Conservation (phyloP, 2,113 vertebrate genomes). For the Jacana jacana region DNA sequence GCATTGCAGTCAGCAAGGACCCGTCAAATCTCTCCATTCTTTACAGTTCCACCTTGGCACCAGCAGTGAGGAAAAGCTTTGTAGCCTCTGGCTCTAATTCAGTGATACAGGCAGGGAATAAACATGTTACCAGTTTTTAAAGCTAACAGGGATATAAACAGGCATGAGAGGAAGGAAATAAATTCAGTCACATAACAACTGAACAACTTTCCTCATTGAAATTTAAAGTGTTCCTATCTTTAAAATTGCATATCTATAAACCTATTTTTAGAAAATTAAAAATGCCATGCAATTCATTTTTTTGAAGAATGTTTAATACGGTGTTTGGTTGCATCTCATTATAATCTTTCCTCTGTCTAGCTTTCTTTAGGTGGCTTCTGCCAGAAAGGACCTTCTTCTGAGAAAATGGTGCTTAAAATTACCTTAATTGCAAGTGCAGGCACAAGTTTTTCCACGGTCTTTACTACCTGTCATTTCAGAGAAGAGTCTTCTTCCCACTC, state of each 20-base stretch:
- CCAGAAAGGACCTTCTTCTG: background rate
- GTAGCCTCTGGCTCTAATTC: accelerated
- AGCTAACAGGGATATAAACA: background rate
- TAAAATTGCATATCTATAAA: background rate
- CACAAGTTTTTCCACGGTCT: background rate
- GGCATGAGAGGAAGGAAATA: background rate
- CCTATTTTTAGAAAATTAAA: background rate
- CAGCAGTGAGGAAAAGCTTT: background rate
- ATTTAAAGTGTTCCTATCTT: accelerated
- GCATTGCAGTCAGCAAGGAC: background rate
- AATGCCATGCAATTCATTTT: accelerated
- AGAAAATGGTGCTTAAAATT: accelerated
- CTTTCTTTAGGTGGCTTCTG: background rate
- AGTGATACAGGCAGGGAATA: background rate
- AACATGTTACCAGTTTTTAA: background rate
- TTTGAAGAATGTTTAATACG: background rate
- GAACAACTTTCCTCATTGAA: background rate
- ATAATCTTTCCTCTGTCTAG: background rate
- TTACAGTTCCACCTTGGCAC: background rate
- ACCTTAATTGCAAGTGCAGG: background rate
- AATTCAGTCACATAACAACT: background rate
- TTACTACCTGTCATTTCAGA: background rate
- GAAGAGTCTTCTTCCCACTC: background rate
- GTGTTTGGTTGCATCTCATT: background rate
- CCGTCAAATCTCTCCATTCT: background rate